phyloP scores from a whole-genome alignment of 1,140 invertebrate genomes.

The Aphidius ervi region DNA sequence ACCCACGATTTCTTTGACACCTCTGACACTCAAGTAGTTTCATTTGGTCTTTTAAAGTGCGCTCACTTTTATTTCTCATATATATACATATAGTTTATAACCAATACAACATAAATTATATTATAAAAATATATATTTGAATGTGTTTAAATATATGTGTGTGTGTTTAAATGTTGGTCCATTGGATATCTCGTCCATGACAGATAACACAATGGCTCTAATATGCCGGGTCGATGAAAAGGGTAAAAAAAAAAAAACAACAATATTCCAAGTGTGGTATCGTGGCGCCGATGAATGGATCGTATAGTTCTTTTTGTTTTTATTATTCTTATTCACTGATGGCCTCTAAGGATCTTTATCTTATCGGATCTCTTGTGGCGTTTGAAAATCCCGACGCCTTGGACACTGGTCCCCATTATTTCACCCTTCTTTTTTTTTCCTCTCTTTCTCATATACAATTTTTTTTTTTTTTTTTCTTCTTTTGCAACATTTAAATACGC shows the following conservation, averaged over 20 bases:
- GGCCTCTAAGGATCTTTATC: constrained; percentile 30
- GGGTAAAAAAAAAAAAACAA: constrained; percentile 36
- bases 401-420: constrained; percentile 40
- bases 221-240: constrained; percentile 38
- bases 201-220: constrained; percentile 46
- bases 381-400: constrained; percentile 25
- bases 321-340: constrained; percentile 19
- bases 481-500: too few relatives aligned
- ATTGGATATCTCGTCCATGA: constrained; percentile 40
- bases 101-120: neutral
- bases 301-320: constrained; percentile 4
- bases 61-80: too few relatives aligned
- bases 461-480: too few relatives aligned
- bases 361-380: constrained; percentile 37
- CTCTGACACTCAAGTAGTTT: too few relatives aligned
- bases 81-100: neutral
- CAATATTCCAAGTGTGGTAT: constrained; percentile 4
- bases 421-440: neutral
- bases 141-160: too few relatives aligned
- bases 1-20: too few relatives aligned
- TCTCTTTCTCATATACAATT: too few relatives aligned
- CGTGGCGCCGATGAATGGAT: constrained; percentile 11
- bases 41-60: too few relatives aligned
- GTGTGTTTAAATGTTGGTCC: constrained; percentile 31
- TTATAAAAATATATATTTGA: too few relatives aligned